Evolutionary conservation across 2,888 invertebrate species (phyloP).

Genomic region (Ennomos quercinarius): DNA sequence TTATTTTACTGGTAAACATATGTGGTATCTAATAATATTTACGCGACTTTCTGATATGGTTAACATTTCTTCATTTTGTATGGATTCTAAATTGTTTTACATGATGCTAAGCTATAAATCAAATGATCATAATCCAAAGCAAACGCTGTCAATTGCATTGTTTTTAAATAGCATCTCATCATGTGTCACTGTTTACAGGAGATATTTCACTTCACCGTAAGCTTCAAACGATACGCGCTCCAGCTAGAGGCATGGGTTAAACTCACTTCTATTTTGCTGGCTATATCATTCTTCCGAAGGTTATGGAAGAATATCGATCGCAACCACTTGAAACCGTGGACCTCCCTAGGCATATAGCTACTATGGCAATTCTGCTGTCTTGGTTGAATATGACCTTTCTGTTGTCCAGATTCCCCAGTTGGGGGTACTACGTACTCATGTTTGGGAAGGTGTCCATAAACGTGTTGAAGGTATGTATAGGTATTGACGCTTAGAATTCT

Average conservation of each 20-base stretch:
- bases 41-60: neutral
- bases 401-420: constrained; percentile 65
- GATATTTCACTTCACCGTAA: constrained; percentile 54
- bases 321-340: constrained; percentile 3
- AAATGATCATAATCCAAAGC: no score
- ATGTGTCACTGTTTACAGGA: constrained; percentile 26
- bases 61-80: neutral
- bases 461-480: constrained; percentile 61
- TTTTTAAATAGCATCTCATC: no score
- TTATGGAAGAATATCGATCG: neutral
- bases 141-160: no score
- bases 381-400: constrained; percentile 73
- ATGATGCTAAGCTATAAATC: no score
- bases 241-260: constrained; percentile 71
- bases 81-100: neutral
- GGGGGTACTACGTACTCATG: constrained; percentile 74
- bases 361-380: constrained; percentile 57
- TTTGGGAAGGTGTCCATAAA: constrained; percentile 69
- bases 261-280: constrained; percentile 41
- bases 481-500: no score
- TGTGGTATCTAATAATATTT: no score
- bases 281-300: constrained; percentile 20
- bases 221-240: constrained; percentile 54
- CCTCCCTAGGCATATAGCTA: constrained; percentile 31
- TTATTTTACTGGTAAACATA: constrained; percentile 15